Evolutionary conservation across 2,113 vertebrate genomes (phyloP).

Genomic region (Amblyornis subalaris): DNA sequence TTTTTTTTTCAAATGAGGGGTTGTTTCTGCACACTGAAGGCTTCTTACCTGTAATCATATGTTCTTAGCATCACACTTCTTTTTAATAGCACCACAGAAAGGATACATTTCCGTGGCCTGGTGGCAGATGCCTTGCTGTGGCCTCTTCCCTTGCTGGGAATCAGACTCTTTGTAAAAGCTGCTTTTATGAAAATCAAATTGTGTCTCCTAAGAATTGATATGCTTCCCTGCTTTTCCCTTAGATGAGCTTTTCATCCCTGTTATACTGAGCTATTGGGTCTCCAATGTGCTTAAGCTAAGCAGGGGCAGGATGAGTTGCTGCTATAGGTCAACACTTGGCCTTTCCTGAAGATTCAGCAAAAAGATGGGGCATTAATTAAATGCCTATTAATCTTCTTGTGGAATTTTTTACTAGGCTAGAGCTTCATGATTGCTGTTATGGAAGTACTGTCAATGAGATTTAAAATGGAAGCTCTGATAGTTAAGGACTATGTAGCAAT

Average conservation of each 20-base stretch:
- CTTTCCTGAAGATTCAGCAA: neutral
- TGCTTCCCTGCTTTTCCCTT: neutral
- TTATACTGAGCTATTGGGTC: neutral
- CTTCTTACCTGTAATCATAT: neutral
- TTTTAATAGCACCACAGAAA: neutral
- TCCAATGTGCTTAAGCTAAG: neutral
- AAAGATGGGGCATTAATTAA: neutral
- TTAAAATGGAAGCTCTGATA: neutral
- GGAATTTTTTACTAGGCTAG: neutral
- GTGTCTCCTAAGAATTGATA: neutral
- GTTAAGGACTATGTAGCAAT: neutral
- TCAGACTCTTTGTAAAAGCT: neutral
- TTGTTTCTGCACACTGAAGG: neutral
- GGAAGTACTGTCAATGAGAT: neutral
- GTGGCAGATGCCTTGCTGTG: neutral
- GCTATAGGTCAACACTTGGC: neutral
- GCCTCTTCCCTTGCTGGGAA: neutral
- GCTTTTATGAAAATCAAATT: neutral
- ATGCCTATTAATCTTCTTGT: conserved; percentile 2
- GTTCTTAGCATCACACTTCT: neutral
- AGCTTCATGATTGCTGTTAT: neutral
- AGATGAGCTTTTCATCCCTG: neutral
- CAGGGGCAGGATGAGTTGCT: neutral
- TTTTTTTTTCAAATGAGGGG: neutral
- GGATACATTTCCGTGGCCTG: neutral